Evolutionary conservation across 2,113 vertebrate species (phyloP).

Genomic region (Camelus dromedarius): DNA sequence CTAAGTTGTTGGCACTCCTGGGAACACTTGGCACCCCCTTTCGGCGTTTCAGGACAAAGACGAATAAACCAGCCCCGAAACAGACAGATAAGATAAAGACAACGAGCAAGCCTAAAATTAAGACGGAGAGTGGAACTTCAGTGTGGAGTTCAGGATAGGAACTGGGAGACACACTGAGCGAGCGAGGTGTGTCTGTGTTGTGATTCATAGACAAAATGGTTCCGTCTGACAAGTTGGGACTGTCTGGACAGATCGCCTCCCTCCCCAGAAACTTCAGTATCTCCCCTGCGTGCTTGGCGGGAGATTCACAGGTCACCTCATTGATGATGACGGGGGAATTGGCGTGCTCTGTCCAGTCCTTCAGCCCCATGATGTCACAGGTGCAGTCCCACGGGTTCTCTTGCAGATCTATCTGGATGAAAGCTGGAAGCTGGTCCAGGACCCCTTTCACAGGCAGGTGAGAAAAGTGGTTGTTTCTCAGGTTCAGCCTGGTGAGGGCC

Average conservation of each 20-base stretch:
- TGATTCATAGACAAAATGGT: conserved; percentile 90
- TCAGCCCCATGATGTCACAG: conserved; percentile 95
- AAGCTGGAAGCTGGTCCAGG: conserved; percentile 97
- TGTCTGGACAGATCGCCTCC: conserved; percentile 96
- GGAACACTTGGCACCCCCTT: conserved; percentile 93
- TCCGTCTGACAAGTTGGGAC: conserved; percentile 88
- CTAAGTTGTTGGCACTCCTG: conserved; percentile 93
- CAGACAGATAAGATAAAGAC: conserved; percentile 98
- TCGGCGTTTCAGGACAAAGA: conserved; percentile 96
- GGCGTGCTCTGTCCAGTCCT: conserved; percentile 97
- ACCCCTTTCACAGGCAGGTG: conserved; percentile 95
- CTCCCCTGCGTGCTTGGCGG: conserved; percentile 94
- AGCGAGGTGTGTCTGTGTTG: conserved; percentile 88
- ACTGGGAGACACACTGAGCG: conserved; percentile 89
- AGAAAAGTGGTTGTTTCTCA: conserved; percentile 98
- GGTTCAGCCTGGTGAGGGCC: conserved; percentile 96
- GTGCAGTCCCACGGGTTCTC: conserved; percentile 99
- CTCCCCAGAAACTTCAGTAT: conserved; percentile 95
- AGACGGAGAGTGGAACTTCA: conserved; percentile 96
- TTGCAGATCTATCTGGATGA: conserved; percentile 99
- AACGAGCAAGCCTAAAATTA: conserved; percentile 97
- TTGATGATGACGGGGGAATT: conserved; percentile 96
- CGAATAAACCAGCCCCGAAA: conserved; percentile 97
- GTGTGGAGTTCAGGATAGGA: conserved; percentile 92
- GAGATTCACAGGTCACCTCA: conserved; percentile 97